Evolutionary conservation across 2,888 invertebrate genomes (phyloP), one percentile per base, ranked within the genome.

Genomic region (Torymus aiolomorphi): DNA sequence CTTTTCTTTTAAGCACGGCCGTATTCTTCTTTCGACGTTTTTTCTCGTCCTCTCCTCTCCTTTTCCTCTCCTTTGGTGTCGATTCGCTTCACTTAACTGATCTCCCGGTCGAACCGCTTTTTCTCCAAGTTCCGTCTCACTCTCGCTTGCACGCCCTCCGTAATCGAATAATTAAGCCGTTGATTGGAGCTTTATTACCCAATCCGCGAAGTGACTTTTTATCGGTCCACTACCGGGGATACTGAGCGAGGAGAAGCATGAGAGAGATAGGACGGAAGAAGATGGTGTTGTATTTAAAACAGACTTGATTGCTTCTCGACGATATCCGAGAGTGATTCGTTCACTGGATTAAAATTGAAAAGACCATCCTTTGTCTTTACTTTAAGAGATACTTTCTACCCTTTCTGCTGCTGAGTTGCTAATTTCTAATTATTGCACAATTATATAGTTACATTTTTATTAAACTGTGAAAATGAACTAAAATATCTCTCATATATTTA

Each of bases 121-220:
- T 72, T 75, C 76, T 52, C 42, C 24, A 31, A 11, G 16, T 83
- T 80, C 74, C 79, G 56, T 78, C 72, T 76, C 72, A 80, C 13
- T 20, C 49, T 49, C 20, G 31, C 16, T 76, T 73, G 54, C 81
- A 80, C 82, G 81, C 20, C 51, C 65, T 51, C 51, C 70, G 86
- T 89, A 89, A 90, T 89, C 90, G 89, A 90, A 90, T 90, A 89
- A 90, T 89, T 89, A 89, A 89, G 88, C 89, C 87, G 88, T 89
- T 90, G 90, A 89, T 90, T 89, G 89, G 87, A 89, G 89, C 89
- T 90, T 90, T 90, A 89, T 90, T 89, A 89, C 87, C 88, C 89
- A 89, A 90, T 89, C 87, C 89, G 86, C 87, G 86, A 87, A 90
- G 89, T 89, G 88, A 89, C 88, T 89, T 90, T 89, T 89, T 89